These are phyloP conservation scores for Neolamprologus variostigma DNA, from an alignment of 2,113 vertebrate genomes.

Conservation along the genomic window DNA sequence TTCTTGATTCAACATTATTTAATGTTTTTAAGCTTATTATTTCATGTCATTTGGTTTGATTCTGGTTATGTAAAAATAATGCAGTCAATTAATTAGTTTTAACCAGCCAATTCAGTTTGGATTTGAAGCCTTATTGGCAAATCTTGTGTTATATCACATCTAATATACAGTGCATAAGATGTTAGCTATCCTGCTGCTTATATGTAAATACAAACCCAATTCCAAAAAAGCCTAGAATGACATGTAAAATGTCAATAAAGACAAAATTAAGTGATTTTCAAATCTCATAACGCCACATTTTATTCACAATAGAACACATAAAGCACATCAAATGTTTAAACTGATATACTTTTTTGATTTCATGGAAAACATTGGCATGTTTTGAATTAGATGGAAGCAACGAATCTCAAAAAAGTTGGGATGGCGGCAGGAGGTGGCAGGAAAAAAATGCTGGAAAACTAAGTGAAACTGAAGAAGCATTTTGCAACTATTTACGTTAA, in stretches of 20 bases:
- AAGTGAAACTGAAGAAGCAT: neutral
- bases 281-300: neutral
- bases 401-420: neutral
- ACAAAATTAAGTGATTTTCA: neutral
- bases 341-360: neutral
- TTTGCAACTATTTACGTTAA: neutral
- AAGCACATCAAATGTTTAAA: neutral
- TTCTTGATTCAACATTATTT: neutral
- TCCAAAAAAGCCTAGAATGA: neutral
- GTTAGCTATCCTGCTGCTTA: neutral
- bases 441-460: neutral
- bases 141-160: neutral
- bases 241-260: neutral
- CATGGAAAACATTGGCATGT: neutral
- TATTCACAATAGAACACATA: neutral
- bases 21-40: neutral
- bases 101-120: neutral
- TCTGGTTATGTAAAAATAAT: neutral
- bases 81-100: neutral
- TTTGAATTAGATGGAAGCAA: neutral
- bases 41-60: neutral
- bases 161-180: neutral
- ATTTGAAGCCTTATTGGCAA: neutral
- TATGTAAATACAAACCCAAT: neutral
- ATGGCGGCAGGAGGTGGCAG: fast-evolving